These are phyloP conservation scores for Eciton burchellii DNA, from an alignment of 1,140 invertebrate genomes.

Conservation along the genomic window DNA sequence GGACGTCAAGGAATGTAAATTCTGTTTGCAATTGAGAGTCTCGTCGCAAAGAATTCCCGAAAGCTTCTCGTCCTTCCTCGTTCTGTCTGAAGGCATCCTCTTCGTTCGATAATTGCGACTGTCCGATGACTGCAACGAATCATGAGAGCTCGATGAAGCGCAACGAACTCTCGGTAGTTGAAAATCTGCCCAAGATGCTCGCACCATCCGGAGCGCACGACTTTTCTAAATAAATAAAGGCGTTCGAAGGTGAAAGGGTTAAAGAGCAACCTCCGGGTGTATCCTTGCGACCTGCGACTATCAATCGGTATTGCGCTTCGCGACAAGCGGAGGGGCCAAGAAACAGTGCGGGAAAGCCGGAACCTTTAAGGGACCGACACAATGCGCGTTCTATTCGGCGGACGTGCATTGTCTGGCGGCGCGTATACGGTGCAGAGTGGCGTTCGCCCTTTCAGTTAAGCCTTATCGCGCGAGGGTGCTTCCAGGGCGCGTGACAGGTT, in stretches of 20 bases:
- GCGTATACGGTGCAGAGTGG: conserved; percentile 80
- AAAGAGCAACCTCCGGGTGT: conserved; percentile 32
- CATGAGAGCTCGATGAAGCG: neutral
- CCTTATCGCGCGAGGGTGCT: conserved; percentile 71
- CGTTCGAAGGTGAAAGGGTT: conserved; percentile 32
- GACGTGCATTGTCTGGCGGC: conserved; percentile 72
- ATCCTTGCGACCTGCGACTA: neutral
- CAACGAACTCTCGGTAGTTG: conserved; percentile 2
- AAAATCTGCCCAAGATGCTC: neutral
- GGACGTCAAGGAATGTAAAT: conserved; percentile 19
- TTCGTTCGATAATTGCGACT: neutral
- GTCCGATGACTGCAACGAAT: neutral
- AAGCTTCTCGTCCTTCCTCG: conserved; percentile 9
- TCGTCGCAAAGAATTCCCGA: neutral
- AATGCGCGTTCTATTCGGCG: conserved; percentile 46
- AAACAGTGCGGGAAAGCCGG: conserved; percentile 59
- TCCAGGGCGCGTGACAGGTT: conserved; percentile 78
- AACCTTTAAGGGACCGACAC: conserved; percentile 59
- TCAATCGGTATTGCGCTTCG: conserved; percentile 41
- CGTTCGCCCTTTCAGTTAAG: conserved; percentile 80
- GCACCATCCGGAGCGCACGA: neutral
- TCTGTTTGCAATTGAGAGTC: conserved; percentile 20
- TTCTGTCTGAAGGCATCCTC: conserved; percentile 3
- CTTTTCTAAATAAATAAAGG: neutral
- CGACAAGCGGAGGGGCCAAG: conserved; percentile 66